These are phyloP conservation scores for Atlantisia rogersi DNA, from an alignment of 2,113 vertebrate genomes.

Conservation along the genomic window DNA sequence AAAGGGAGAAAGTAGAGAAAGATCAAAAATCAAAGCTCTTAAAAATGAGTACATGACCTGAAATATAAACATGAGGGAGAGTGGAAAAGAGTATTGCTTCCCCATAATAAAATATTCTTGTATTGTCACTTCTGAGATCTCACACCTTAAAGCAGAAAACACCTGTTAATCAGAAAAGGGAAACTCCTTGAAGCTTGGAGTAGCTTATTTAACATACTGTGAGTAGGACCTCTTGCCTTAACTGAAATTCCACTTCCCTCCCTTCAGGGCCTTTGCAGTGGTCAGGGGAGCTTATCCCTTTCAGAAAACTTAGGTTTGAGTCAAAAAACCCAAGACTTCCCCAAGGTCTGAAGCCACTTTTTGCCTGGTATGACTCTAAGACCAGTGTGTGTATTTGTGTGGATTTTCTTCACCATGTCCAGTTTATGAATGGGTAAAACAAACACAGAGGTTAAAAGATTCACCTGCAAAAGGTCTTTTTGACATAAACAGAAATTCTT, in stretches of 20 bases:
- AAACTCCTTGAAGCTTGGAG: neutral
- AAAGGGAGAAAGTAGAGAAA: neutral
- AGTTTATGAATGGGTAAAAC: neutral
- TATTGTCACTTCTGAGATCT: neutral
- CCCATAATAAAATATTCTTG: neutral
- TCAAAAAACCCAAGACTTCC: neutral
- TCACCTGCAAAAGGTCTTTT: neutral
- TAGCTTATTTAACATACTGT: neutral
- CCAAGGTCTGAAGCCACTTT: neutral
- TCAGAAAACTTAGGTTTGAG: neutral
- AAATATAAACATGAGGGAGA: neutral
- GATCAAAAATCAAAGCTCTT: neutral
- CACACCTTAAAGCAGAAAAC: neutral
- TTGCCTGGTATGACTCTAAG: neutral
- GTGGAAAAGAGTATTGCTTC: neutral
- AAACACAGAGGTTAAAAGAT: neutral
- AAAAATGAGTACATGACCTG: neutral
- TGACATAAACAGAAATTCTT: neutral
- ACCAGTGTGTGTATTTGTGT: rapidly evolving
- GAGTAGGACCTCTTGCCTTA: neutral
- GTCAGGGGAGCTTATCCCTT: neutral
- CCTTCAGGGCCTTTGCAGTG: neutral
- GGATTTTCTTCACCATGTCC: neutral
- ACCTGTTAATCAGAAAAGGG: neutral
- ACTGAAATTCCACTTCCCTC: neutral